phyloP scores from a whole-genome alignment of 2,113 vertebrate species.

The Nipponia nippon region DNA sequence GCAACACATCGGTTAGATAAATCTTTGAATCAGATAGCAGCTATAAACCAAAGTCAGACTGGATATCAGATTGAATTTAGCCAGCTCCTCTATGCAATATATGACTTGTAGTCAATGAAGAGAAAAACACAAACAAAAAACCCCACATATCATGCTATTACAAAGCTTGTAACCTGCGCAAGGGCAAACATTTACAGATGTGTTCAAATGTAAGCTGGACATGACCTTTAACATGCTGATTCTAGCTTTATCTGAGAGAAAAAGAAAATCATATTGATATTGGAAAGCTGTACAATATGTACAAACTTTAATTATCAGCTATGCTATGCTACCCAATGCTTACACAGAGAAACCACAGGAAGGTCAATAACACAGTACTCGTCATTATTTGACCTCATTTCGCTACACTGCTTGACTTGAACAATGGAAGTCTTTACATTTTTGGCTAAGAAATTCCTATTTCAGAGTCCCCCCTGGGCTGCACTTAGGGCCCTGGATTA shows the following conservation, averaged over 20 bases:
- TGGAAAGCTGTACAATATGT: neutral
- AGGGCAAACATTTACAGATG: slow-evolving; percentile 23
- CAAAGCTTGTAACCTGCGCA: neutral
- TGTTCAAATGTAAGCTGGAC: neutral
- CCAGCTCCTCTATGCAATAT: neutral
- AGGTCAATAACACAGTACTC: neutral
- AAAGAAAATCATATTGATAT: neutral
- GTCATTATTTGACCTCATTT: slow-evolving; percentile 5
- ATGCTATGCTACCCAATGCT: neutral
- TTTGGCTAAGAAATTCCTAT: neutral
- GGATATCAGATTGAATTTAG: neutral
- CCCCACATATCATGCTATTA: neutral
- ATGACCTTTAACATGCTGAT: neutral
- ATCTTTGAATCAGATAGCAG: neutral
- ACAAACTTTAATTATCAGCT: slow-evolving; percentile 17
- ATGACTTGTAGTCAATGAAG: neutral
- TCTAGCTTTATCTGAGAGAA: neutral
- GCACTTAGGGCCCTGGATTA: neutral
- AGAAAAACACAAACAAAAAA: neutral
- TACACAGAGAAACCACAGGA: slow-evolving; percentile 4
- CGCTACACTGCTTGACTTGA: neutral
- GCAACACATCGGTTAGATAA: neutral
- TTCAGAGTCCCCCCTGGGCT: neutral
- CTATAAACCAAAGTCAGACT: neutral
- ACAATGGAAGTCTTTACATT: neutral